Percentiles rank a stretch among this genome's conserved stretches.
Conservation (phyloP, 2,888 invertebrate genomes). For the Nomada flava region DNA sequence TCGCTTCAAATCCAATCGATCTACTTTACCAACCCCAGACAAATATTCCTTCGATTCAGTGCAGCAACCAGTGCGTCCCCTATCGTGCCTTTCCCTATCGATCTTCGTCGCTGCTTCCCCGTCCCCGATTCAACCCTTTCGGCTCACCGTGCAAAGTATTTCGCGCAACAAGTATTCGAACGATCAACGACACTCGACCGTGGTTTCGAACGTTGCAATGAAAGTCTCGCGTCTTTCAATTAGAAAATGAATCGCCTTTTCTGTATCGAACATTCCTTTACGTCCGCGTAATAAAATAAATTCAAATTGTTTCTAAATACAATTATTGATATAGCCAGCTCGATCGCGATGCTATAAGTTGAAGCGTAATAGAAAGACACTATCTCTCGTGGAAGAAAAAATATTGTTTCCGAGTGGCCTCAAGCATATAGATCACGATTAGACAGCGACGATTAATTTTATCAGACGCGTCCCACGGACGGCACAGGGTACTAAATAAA, state of each 20-base stretch:
- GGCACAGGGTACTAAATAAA: too few relatives aligned
- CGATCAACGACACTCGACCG: constrained; percentile 39
- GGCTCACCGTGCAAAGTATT: constrained; percentile 34
- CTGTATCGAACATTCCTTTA: constrained; percentile 7
- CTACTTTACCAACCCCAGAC: not conserved
- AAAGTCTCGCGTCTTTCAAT: not conserved
- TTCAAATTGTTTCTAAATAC: not conserved
- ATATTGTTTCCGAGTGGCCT: too few relatives aligned
- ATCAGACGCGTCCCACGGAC: too few relatives aligned
- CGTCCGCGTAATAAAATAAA: not conserved
- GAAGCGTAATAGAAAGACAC: too few relatives aligned
- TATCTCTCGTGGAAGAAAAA: too few relatives aligned
- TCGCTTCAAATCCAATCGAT: not conserved
- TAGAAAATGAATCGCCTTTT: not conserved
- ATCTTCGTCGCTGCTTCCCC: constrained; percentile 34
- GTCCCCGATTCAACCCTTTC: constrained; percentile 23
- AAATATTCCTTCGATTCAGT: constrained; percentile 15
- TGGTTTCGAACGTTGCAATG: constrained; percentile 33
- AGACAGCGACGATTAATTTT: too few relatives aligned
- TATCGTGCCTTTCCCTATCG: constrained; percentile 45
- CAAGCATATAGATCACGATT: too few relatives aligned
- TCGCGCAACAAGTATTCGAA: constrained; percentile 65
- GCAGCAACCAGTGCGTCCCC: not conserved
- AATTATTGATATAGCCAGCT: too few relatives aligned
- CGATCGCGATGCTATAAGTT: too few relatives aligned